Evolutionary conservation across 2,888 invertebrate genomes (phyloP).

Genomic region (Trachelus troglodyta): DNA sequence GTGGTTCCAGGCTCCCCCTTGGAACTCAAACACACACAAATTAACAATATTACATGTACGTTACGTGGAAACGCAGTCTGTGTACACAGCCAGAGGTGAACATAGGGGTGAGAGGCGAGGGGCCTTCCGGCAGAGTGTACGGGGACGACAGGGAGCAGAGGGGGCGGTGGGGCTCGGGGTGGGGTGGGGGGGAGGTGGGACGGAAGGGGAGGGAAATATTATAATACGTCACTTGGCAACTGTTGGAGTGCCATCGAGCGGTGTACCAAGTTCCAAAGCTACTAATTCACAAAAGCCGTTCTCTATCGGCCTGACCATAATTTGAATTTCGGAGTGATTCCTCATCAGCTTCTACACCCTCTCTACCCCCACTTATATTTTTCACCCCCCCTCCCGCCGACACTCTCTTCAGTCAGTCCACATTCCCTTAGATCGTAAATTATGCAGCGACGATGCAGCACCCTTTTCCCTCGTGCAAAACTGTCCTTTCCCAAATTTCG

Average conservation of each 20-base stretch:
- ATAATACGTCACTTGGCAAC: slow-evolving; percentile 65
- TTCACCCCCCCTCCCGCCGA: too few species aligned
- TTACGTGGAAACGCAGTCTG: slow-evolving; percentile 27
- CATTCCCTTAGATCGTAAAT: too few species aligned
- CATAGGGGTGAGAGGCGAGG: slow-evolving; percentile 16
- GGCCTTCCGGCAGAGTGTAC: slow-evolving; percentile 14
- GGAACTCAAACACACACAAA: slow-evolving; percentile 61
- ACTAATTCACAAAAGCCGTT: slow-evolving; percentile 57
- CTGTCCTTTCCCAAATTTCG: too few species aligned
- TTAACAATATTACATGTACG: slow-evolving; percentile 63
- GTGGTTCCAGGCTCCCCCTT: slow-evolving; percentile 55
- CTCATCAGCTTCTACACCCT: too few species aligned
- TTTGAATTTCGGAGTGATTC: too few species aligned
- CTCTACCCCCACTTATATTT: too few species aligned
- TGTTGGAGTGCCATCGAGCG: slow-evolving; percentile 60
- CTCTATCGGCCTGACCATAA: slow-evolving; percentile 8
- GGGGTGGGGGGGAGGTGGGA: slow-evolving; percentile 13
- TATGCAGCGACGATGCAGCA: too few species aligned
- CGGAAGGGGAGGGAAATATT: slow-evolving; percentile 58
- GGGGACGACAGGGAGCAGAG: slow-evolving; percentile 25
- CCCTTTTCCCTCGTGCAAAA: too few species aligned
- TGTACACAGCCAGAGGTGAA: slow-evolving; percentile 11
- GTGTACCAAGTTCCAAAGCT: slow-evolving; percentile 53
- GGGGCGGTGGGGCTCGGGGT: slow-evolving; percentile 4
- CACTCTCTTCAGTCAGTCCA: too few species aligned